phyloP scores from a whole-genome alignment of 2,888 invertebrate species.

The Meliscaeva auricollis region DNA sequence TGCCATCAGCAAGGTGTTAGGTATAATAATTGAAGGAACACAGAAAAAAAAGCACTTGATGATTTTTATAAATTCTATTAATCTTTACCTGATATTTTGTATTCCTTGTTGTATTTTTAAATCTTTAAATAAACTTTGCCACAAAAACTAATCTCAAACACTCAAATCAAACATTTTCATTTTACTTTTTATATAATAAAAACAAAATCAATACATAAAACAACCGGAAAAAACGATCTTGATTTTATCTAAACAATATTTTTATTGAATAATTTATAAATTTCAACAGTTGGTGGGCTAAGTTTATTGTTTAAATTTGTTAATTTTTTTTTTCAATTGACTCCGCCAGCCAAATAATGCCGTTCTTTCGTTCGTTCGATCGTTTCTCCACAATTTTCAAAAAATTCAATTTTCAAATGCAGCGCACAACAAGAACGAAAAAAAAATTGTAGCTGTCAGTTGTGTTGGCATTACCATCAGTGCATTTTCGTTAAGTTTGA shows the following conservation, averaged over 20 bases:
- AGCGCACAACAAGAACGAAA: conserved; percentile 19
- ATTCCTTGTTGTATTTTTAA: not conserved
- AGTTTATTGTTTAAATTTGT: conserved; percentile 3
- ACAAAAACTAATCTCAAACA: conserved; percentile 4
- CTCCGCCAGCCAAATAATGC: conserved; percentile 52
- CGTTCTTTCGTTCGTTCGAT: conserved; percentile 73
- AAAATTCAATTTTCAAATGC: conserved; percentile 66
- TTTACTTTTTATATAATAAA: not conserved
- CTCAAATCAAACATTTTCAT: conserved; percentile 43
- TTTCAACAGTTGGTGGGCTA: not conserved
- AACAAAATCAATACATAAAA: conserved; percentile 33
- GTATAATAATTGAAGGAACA: too few species aligned
- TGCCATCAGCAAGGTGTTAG: too few species aligned
- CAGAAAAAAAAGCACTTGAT: too few species aligned
- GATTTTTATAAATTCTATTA: too few species aligned
- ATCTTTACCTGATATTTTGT: conserved; percentile 47
- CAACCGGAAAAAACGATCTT: conserved; percentile 43
- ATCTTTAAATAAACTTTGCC: conserved; percentile 11
- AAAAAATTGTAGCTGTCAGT: conserved; percentile 44
- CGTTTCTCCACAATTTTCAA: conserved; percentile 70
- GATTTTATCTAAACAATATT: conserved; percentile 8
- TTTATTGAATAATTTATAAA: conserved; percentile 12
- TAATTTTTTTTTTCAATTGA: conserved; percentile 33
- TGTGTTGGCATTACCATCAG: conserved; percentile 60
- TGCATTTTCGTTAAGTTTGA: conserved; percentile 41